Base-by-base conservation (phyloP, 1,140 invertebrate genomes). In the Cyclina sinensis region DNA sequence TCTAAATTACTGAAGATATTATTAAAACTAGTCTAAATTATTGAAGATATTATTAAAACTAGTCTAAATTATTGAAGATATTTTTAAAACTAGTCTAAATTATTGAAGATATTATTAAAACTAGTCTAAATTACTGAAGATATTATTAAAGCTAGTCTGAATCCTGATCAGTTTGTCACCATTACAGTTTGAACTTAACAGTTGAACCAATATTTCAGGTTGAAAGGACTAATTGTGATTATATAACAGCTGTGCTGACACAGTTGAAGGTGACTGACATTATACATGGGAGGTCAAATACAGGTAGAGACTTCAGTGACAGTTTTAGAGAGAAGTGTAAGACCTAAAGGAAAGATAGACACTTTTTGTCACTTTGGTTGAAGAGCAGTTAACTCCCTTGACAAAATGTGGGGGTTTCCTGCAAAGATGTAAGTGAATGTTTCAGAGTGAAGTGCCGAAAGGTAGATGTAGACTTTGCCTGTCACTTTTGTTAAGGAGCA, bases 221-320 rank as follows among this genome's bases (percentile, higher is more conserved):
- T 54, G 46, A 73, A 57, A 85, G 65, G 74, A 51, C 24, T 7
- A 65, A 73, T 32, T 30, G 65, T 85, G 82, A 85, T 74, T 85
- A 39, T 43, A 74, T 85, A 0, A 57, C 48, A 30, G 24, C 18
- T 35, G 4, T 11, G 11, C 30, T 85, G n/a, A 51, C 37, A 39
- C 24, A 73, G 39, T 54, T 9, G 30, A 74, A 68, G 0, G 57
- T 85, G 11, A n/a, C 82, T n/a, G 62, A 85, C 11, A 74, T 85
- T 4, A 27, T 85, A 0, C n/a, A 74, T 14, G 82, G 65, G 9
- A 54, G 46, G 4, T 14, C n/a, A 16, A 37, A 27, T 39, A 7
- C n/a, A 37, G 57, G 27, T 9, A 27, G 2, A 27, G 46, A 79
- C 14, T 48, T 79, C 4, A 57, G 18, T 57, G 27, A 79, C 37